Evolutionary conservation across 2,113 vertebrate genomes (phyloP), one percentile per base, ranked within the genome.

Genomic region (Leptobrachium leishanense): DNA sequence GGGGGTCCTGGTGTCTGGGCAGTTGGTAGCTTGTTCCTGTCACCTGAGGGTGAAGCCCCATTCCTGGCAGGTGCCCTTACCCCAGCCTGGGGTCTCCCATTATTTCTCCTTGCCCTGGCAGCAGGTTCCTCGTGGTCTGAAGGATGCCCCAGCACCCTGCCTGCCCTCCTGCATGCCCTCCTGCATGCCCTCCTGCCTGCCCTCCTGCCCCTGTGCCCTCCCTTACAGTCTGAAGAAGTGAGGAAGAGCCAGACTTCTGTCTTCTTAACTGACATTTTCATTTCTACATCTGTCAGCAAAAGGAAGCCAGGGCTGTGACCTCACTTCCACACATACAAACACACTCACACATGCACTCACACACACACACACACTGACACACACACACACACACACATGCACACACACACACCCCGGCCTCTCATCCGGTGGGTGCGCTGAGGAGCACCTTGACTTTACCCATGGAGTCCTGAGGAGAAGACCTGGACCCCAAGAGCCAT

Each of bases 321-420:
- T 95, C 92, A 95, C 92, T 94, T 95, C 94, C 92, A 86, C 85
- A 79, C 72, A 82, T 75, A 68, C 41, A 81, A 43, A 74, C 74
- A 84, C 50, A 73, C n/a, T 70, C 41, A 40, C 72, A 31, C 85
- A 76, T 64, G 72, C 75, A 82, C 64, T 31, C 78, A 68, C 41
- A 81, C 53, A 74, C 74, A 84, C 50, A 73, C n/a, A 74, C 41
- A 40, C 72, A 31, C 39, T 87, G 86, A 87, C 85, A 76, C 65
- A 76, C 75, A 82, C 64, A 50, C 15, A 77, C 70, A 77, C 65
- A 81, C 20, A 81, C 53, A 77, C 42, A 31, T 1, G 81, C 43
- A 75, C 55, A 78, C 72, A 81, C 20, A 82, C 42, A 59, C 40
- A 50, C 46, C 46, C 57, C 59, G 12, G 77, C 71, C 72, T 67